Evolutionary conservation across 37 sponge, comb jelly and placozoan genomes (phyloP).

Genomic region (Mnemiopsis leidyi): DNA sequence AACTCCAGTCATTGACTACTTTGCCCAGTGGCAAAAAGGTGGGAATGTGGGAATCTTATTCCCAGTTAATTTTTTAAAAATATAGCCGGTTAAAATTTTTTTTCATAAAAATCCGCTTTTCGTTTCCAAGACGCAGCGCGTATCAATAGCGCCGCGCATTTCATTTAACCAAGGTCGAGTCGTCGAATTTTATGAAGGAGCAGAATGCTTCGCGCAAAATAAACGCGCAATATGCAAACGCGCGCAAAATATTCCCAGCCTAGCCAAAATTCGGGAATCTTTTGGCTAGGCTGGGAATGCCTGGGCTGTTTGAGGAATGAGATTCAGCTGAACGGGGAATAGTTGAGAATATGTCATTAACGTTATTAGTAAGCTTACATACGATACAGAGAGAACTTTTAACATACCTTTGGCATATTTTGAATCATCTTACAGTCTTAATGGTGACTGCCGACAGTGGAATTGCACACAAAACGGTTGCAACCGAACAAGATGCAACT

Average conservation of each 20-base stretch:
- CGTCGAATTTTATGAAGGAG: background rate
- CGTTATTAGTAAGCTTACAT: background rate
- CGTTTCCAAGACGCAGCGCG: conserved; percentile 7
- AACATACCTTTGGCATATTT: conserved; percentile 2
- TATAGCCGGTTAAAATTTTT: no score
- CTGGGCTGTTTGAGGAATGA: conserved; percentile 5
- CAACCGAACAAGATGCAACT: conserved; percentile 4
- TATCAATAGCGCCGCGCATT: background rate
- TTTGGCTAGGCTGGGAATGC: background rate
- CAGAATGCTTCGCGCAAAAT: background rate
- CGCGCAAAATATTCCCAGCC: background rate
- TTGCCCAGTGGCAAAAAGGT: no score
- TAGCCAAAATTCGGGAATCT: background rate
- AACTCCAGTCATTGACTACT: no score
- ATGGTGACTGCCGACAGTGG: background rate
- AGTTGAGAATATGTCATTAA: background rate
- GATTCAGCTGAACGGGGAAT: background rate
- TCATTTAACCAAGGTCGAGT: conserved; percentile 3
- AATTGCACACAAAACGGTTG: background rate
- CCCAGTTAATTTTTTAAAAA: no score
- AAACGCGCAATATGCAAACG: background rate
- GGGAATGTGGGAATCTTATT: no score
- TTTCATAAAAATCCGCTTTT: background rate
- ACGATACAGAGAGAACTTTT: background rate
- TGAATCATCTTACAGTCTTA: conserved; percentile 2